These are phyloP conservation scores for Ginglymostoma cirratum DNA, from an alignment of 2,113 vertebrate genomes.

Conservation along the genomic window DNA sequence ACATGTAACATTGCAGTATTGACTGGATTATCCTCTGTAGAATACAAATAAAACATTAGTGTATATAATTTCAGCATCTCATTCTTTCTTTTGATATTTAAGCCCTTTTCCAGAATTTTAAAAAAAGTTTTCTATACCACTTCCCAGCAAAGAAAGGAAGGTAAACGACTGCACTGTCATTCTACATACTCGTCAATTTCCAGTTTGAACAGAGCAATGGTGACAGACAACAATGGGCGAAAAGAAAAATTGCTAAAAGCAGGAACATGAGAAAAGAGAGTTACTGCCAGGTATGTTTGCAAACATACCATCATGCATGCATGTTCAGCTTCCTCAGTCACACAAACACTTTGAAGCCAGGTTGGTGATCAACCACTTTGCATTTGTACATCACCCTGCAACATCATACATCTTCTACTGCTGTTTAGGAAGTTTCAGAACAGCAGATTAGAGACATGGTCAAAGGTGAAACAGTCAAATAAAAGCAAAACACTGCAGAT, in stretches of 20 bases:
- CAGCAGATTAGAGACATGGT: neutral
- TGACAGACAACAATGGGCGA: neutral
- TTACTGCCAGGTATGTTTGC: neutral
- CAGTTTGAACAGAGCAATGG: slow-evolving; percentile 1
- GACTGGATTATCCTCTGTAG: neutral
- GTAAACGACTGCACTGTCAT: neutral
- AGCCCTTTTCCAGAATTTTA: neutral
- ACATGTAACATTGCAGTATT: neutral
- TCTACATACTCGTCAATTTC: neutral
- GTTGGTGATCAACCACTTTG: neutral
- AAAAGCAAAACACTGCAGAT: no score
- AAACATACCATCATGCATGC: neutral
- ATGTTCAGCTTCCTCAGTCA: neutral
- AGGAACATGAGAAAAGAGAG: neutral
- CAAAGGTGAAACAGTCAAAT: no score
- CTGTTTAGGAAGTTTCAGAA: neutral
- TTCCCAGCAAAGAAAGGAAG: neutral
- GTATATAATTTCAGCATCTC: neutral
- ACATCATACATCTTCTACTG: neutral
- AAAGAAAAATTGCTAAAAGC: neutral
- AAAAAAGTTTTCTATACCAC: neutral
- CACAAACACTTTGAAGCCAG: neutral
- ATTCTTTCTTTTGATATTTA: neutral
- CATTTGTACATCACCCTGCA: neutral
- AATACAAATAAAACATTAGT: neutral